A percentile compares a stretch with the other conserved stretches of the same genome.
Conservation (phyloP, 1,140 invertebrate species). For the Ctenoplectra terminalis region DNA sequence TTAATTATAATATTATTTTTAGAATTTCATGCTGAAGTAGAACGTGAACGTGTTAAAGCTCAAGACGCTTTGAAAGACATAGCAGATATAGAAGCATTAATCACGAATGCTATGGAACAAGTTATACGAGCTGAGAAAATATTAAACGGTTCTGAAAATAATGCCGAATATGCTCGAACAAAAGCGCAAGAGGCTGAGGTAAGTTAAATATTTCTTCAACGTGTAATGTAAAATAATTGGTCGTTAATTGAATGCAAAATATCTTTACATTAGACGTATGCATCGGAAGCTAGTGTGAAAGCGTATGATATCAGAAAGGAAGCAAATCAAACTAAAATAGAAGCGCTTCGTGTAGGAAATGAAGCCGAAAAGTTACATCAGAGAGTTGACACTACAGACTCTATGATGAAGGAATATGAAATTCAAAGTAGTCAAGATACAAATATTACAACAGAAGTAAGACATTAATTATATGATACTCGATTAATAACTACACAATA, state of each 20-base stretch:
- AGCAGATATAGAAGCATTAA: constrained; percentile 83
- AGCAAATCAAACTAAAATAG: constrained; percentile 89
- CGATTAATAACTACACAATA: neutral
- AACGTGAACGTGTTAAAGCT: constrained; percentile 89
- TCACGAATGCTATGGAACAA: constrained; percentile 84
- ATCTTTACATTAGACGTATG: constrained; percentile 77
- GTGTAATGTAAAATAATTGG: neutral
- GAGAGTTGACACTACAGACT: constrained; percentile 88
- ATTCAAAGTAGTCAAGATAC: constrained; percentile 89
- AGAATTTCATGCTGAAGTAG: constrained; percentile 96
- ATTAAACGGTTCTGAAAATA: constrained; percentile 88
- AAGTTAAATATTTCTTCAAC: constrained; percentile 46
- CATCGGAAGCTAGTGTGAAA: constrained; percentile 79
- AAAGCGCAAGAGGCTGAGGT: constrained; percentile 92
- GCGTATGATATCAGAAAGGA: constrained; percentile 90
- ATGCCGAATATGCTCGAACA: constrained; percentile 89
- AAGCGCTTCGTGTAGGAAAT: constrained; percentile 88
- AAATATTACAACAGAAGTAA: constrained; percentile 88
- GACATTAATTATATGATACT: constrained; percentile 70
- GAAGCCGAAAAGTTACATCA: constrained; percentile 90
- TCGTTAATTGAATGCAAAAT: neutral
- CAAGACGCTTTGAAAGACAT: constrained; percentile 86
- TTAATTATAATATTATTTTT: constrained; percentile 52
- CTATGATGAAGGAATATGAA: constrained; percentile 88
- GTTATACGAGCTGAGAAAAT: constrained; percentile 88